Base-by-base conservation (phyloP, 2,797 vertebrate species). In the Darevskia mixta region DNA sequence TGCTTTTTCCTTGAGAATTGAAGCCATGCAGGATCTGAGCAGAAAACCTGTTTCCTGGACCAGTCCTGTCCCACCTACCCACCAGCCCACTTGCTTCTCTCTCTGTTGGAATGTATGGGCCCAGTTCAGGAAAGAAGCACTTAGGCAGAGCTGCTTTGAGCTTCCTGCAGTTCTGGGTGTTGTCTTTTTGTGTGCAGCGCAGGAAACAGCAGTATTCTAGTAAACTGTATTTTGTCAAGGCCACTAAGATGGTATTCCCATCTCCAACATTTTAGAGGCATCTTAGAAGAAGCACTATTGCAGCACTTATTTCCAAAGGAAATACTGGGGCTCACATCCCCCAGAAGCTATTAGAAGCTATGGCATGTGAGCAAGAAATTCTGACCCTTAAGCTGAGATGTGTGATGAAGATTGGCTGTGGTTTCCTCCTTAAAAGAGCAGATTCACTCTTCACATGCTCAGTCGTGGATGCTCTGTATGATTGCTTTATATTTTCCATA, bases 21-120 rank as follows among this genome's bases (percentile, higher is more conserved):
- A 76, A 49, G 2, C 66, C 71, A 15, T 0, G 0, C 27, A 88
- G 78, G 94, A 88, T 0, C 13, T 83, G 88, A 95, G 43, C 83
- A 87, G 92, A 92, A 95, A 88, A 55, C 86, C 91, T 95, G 90
- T 94, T 95, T 95, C 92, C 93, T 93, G 90, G 71, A 82, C 43
- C 43, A 82, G 32, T 43, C 78, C 83, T 82, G 32, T 66, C 13
- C 61, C 61, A 58, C 78, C 41, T 38, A 49, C 58, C 90, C 61
- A 71, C 83, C 43, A n/a, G 27, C 25, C 92, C 91, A 90, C 69
- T 77, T 91, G 84, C 35, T 64, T 67, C 38, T 1, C 76, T 93
- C 91, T 83, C 86, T 89, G 41, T 55, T 45, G 5, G 0, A 66
- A 0, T 4, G 84, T 92, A 87, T 71, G n/a, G 3, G 35, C 77